These are phyloP conservation scores for Sinonovacula constricta DNA, from an alignment of 1,140 invertebrate species.

Conservation along the genomic window DNA sequence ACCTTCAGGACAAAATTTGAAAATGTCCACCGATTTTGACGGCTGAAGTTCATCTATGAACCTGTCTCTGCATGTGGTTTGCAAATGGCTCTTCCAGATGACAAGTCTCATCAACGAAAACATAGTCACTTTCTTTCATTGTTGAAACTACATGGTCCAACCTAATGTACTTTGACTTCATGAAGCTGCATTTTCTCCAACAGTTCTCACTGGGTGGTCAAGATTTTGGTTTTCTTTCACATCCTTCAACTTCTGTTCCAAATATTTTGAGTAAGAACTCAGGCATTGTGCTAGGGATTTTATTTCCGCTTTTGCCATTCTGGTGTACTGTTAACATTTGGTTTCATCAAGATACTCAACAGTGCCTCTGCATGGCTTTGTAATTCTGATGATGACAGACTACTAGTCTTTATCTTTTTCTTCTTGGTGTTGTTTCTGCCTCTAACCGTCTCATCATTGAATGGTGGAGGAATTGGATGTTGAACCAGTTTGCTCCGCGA, in stretches of 20 bases:
- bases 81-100: conserved; percentile 46
- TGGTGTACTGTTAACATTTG: conserved; percentile 11
- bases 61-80: neutral
- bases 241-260: neutral
- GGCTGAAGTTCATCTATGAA: conserved; percentile 27
- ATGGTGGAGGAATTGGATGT: no score
- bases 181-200: conserved; percentile 12
- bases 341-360: conserved; percentile 11
- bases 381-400: neutral
- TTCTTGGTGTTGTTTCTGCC: no score
- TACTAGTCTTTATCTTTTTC: conserved; percentile 12
- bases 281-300: conserved; percentile 20
- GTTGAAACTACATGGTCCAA: neutral
- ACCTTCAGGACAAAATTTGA: conserved; percentile 17
- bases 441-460: no score
- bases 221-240: neutral
- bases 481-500: no score
- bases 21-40: conserved; percentile 25
- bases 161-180: neutral
- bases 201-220: conserved; percentile 11
- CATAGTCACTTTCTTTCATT: neutral
- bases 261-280: neutral
- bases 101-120: conserved; percentile 39
- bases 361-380: conserved; percentile 7
- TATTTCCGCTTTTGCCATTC: conserved; percentile 4